Conservation (phyloP, 2,888 invertebrate genomes). For the Margaritifera margaritifera region DNA sequence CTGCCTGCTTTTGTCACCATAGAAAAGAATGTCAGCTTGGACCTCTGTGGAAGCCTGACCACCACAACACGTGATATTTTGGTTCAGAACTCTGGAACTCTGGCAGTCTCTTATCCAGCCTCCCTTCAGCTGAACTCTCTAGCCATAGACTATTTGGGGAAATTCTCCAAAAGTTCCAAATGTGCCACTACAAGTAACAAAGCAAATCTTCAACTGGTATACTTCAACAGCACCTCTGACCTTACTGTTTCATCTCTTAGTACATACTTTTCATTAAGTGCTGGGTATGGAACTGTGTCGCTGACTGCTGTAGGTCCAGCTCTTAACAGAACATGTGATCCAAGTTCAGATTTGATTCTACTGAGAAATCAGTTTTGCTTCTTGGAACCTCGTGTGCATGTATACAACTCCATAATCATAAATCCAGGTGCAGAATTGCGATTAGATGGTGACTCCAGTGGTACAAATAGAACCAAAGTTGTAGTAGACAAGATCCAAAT, state of each 20-base stretch:
- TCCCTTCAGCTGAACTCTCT: conserved; percentile 26
- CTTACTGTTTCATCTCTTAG: no score
- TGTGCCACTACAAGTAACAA: conserved; percentile 26
- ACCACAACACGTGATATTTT: conserved; percentile 30
- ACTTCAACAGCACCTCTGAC: conserved; percentile 22
- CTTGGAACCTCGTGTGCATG: conserved; percentile 33
- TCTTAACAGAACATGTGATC: conserved; percentile 14
- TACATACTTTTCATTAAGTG: conserved; percentile 26
- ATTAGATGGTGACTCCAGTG: conserved; percentile 40
- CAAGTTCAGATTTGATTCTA: conserved; percentile 20
- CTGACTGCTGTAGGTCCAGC: conserved; percentile 9
- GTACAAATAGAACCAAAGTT: conserved; percentile 39
- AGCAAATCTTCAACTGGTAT: conserved; percentile 16
- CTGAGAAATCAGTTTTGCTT: conserved; percentile 39
- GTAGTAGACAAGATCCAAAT: conserved; percentile 38
- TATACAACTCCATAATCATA: conserved; percentile 36
- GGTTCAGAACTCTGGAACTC: conserved; percentile 31
- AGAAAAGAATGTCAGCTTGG: conserved; percentile 32
- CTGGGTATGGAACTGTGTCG: conserved; percentile 15
- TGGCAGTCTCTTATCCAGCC: conserved; percentile 40
- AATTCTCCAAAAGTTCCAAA: conserved; percentile 27
- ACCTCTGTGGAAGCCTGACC: conserved; percentile 47
- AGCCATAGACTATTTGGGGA: conserved; percentile 36
- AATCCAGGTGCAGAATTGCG: conserved; percentile 44
- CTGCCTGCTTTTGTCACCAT: conserved; percentile 41